Evolutionary conservation across 2,113 vertebrate genomes (phyloP), one percentile per base, ranked within the genome.

Genomic region (Crotophaga sulcirostris): DNA sequence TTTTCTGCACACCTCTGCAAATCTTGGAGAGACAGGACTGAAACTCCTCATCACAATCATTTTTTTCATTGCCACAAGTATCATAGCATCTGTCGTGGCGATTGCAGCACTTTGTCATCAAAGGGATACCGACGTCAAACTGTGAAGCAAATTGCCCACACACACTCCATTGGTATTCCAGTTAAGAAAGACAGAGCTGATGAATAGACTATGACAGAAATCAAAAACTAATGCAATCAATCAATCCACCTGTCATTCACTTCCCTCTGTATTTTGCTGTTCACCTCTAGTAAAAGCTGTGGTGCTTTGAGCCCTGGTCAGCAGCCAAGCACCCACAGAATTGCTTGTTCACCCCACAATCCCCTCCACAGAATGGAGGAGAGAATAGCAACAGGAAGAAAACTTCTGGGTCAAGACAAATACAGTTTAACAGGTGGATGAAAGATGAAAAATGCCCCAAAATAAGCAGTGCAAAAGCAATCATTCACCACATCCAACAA

Each of bases 71-170:
- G 18, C 99, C 98, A 28, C 99, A 99, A 38, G 99, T 98, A 93
- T 99, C 99, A 0, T 99, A 99, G 97, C 99, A 99, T 87, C 98
- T 97, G 95, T 99, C 99, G 0, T 99, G 99, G 26, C 98, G 98
- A 97, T 99, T 99, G 96, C 99, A 99, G 96, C 99, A 99, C 96
- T 97, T 99, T 8, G 99, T 99, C 98, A 99, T 99, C 16, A 99
- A 99, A 5, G 99, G 99, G 96, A 99, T 99, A n/a, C 99, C 99
- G 0, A 99, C 97, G 96, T 99, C 99, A 92, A 99, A 99, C 99
- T 99, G 97, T 18, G 40, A 95, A 91, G 64, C 26, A 82, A 81
- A 60, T 26, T 33, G 8, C 13, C 21, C 42, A 9, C 29, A 9
- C 11, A 47, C 14, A 29, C 10, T 63, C 34, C 25, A 16, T 17